Conservation (phyloP, 1,140 invertebrate species). For the Drosophila azteca region DNA sequence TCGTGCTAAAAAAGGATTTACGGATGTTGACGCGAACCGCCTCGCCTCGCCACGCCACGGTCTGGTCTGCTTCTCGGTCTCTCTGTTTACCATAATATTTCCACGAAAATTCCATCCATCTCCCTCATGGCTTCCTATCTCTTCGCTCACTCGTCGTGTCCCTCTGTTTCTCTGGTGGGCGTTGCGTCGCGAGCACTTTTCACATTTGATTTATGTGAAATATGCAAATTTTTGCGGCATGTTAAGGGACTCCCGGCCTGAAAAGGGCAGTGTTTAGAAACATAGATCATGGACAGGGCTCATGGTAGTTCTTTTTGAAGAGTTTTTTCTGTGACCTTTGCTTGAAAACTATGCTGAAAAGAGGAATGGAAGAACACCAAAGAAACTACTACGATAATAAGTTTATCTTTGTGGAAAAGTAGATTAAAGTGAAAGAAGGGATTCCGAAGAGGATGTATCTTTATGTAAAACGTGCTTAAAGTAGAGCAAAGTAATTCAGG, state of each 20-base stretch:
- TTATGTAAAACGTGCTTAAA: no score
- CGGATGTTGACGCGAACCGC: conserved; percentile 51
- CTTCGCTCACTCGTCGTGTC: not conserved
- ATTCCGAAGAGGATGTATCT: no score
- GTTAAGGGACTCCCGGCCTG: not conserved
- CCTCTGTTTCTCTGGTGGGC: conserved; percentile 21
- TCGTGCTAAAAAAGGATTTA: conserved; percentile 79
- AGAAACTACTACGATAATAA: no score
- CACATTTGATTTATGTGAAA: conserved; percentile 46
- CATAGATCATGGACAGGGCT: not conserved
- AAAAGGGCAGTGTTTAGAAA: conserved; percentile 21
- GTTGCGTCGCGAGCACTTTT: conserved; percentile 32
- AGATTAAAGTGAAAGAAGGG: no score
- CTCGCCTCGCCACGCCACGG: no score
- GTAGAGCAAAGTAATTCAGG: no score
- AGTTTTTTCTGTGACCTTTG: conserved; percentile 12
- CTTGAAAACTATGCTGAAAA: no score
- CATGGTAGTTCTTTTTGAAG: conserved; percentile 8
- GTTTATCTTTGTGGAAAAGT: no score
- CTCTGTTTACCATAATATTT: conserved; percentile 67
- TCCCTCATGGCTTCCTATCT: not conserved
- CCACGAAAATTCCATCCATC: conserved; percentile 39
- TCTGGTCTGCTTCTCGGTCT: conserved; percentile 13
- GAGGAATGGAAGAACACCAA: no score
- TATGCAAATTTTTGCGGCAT: conserved; percentile 31